A percentile compares a stretch with the other conserved stretches of the same genome.
Conservation (phyloP, 2,888 invertebrate species). For the Mesopsocus fuscifrons region DNA sequence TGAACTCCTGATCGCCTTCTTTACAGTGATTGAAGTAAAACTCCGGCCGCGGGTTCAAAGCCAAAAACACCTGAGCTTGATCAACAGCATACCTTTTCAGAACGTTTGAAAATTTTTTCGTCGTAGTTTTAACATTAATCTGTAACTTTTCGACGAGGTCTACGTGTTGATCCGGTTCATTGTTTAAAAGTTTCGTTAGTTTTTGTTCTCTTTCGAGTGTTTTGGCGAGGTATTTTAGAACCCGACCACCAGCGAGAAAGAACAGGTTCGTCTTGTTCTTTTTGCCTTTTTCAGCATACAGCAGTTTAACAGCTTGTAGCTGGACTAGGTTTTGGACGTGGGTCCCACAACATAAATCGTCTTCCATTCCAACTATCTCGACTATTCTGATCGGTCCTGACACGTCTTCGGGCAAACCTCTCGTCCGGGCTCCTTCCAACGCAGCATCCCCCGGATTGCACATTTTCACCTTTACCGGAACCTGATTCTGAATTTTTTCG, state of each 20-base stretch:
- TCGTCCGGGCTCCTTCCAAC: conserved; percentile 34
- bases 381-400: conserved; percentile 56
- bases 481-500: conserved; percentile 9
- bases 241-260: conserved; percentile 54
- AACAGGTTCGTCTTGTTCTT: conserved; percentile 42
- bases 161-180: conserved; percentile 45
- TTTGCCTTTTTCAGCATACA: conserved; percentile 52
- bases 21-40: conserved; percentile 41
- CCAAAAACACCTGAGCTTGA: conserved; percentile 40
- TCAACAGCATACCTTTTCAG: conserved; percentile 44
- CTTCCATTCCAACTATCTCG: conserved; percentile 53
- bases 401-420: conserved; percentile 64
- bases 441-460: neutral
- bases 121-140: conserved; percentile 38
- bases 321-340: conserved; percentile 56
- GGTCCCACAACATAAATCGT: conserved; percentile 77
- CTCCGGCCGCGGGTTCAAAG: conserved; percentile 28
- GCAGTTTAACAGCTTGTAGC: conserved; percentile 36
- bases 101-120: conserved; percentile 42
- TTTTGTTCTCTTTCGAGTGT: conserved; percentile 45
- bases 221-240: conserved; percentile 36
- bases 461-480: conserved; percentile 6
- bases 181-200: conserved; percentile 47
- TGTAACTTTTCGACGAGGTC: conserved; percentile 55
- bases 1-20: conserved; percentile 60